Base-by-base conservation (phyloP, 2,888 invertebrate species). In the Chymomyza amoena region DNA sequence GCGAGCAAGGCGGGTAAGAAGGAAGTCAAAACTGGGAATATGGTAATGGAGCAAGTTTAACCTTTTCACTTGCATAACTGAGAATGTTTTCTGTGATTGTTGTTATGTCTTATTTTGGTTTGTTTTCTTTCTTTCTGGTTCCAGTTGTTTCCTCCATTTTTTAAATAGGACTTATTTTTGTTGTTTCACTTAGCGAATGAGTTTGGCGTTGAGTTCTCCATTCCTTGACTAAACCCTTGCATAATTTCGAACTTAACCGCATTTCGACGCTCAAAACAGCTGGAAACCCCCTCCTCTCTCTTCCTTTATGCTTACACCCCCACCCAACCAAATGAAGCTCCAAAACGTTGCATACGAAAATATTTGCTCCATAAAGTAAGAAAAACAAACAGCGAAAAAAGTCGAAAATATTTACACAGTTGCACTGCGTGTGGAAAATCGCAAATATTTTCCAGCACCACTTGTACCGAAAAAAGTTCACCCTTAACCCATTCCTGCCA, bases 361-460 rank as follows among this genome's bases (percentile, higher is more conserved):
- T 68, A 76, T 75, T 70, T 75, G 62, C 75, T 70, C 65, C 61
- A 76, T 66, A 76, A 75, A 74, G 63, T n/a, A 64, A 13, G 18
- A 32, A 57, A 65, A 65, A 59, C 59, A 65, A 65, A 57, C 50
- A 7, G 32, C 32, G 32, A 61, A 45, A 52, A 72, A 70, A 61
- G 66, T 50, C 65, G 16, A 69, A 66, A 76, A 71, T 68, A 76
- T 76, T 76, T 72, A 52, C 61, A 25, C 72, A 76, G 69, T 63
- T 69, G 62, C 50, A 61, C 54, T 16, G 54, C 54, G 20, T 16
- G 16, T 54, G 3, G 20, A 54, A 54, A 54, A 16, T 54, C 20
- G 18, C 54, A 54, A 54, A 54, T 54, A 68, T 64, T 61, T 67
- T 59, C 25, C 20, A 25, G 45, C 16, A 16, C 45, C 13, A 20